Conservation (phyloP, 2,797 vertebrate species). For the Peromyscus melanophrys region DNA sequence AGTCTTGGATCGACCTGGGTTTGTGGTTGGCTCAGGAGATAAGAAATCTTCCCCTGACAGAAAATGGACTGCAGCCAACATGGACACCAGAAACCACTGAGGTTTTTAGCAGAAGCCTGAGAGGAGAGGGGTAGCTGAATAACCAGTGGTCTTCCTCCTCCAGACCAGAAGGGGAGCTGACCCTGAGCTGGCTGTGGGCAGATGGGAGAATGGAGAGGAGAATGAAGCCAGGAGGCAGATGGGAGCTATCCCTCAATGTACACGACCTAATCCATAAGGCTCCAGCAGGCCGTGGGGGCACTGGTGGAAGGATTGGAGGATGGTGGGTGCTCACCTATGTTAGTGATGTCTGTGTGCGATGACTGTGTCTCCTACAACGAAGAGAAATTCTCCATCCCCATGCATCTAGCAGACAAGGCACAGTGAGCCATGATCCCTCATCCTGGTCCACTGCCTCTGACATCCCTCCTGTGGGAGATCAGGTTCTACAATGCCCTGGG, state of each 20-base stretch:
- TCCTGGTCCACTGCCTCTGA: not conserved
- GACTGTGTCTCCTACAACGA: not conserved
- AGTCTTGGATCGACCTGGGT: not conserved
- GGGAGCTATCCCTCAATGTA: no score
- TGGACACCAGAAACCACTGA: not conserved
- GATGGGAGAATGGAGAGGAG: not conserved
- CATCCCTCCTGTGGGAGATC: not conserved
- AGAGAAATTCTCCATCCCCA: not conserved
- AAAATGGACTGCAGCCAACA: not conserved
- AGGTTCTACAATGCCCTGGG: not conserved
- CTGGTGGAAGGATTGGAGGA: not conserved
- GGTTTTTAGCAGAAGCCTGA: not conserved
- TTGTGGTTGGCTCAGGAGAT: not conserved
- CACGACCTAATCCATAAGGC: not conserved
- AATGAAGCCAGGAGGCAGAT: not conserved
- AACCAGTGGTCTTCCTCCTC: not conserved
- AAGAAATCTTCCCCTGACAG: not conserved
- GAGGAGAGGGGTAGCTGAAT: not conserved
- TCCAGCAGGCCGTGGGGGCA: not conserved
- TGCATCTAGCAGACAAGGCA: not conserved
- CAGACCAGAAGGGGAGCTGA: not conserved
- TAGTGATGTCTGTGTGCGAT: not conserved
- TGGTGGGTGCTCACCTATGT: not conserved
- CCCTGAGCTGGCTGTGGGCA: not conserved
- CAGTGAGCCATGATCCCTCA: not conserved